Percentiles rank a stretch among this genome's conserved stretches.
These are phyloP conservation scores for Epistrophe grossulariae DNA, from an alignment of 2,888 invertebrate species.

Conservation along the genomic window DNA sequence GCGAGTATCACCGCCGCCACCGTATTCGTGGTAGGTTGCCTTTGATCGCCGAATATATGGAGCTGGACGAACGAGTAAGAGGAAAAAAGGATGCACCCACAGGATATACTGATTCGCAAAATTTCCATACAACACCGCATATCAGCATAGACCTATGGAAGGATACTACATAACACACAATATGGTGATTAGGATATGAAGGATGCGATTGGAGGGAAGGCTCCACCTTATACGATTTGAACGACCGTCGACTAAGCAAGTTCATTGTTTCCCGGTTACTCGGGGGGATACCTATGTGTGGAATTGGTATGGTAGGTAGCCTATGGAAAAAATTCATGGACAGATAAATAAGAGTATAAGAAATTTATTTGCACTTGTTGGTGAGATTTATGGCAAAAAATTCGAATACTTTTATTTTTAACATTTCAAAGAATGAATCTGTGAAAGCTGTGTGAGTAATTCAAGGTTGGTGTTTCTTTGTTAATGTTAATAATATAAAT, in stretches of 20 bases:
- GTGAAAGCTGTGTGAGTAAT: background rate
- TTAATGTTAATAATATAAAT: background rate
- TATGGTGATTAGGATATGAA: constrained; percentile 66
- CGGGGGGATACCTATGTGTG: background rate
- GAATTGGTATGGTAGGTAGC: constrained; percentile 12
- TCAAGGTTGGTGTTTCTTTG: background rate
- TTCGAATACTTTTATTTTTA: background rate
- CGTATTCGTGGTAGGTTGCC: constrained; percentile 40
- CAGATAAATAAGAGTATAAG: constrained; percentile 17
- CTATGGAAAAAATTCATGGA: constrained; percentile 47
- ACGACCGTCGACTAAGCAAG: constrained; percentile 23
- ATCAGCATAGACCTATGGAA: constrained; percentile 54
- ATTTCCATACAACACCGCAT: constrained; percentile 50
- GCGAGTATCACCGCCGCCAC: constrained; percentile 23
- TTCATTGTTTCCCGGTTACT: constrained; percentile 42
- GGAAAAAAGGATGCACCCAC: constrained; percentile 70
- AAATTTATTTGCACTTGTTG: constrained; percentile 43
- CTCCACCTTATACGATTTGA: constrained; percentile 49
- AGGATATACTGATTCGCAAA: constrained; percentile 60
- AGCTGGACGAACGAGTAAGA: constrained; percentile 10
- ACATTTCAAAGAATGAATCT: background rate
- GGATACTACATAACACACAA: constrained; percentile 36
- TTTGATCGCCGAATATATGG: constrained; percentile 35
- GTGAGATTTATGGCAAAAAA: constrained; percentile 39
- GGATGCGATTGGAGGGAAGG: constrained; percentile 57